phyloP scores from a whole-genome alignment of 2,888 invertebrate genomes.

The Andrena haemorrhoa region DNA sequence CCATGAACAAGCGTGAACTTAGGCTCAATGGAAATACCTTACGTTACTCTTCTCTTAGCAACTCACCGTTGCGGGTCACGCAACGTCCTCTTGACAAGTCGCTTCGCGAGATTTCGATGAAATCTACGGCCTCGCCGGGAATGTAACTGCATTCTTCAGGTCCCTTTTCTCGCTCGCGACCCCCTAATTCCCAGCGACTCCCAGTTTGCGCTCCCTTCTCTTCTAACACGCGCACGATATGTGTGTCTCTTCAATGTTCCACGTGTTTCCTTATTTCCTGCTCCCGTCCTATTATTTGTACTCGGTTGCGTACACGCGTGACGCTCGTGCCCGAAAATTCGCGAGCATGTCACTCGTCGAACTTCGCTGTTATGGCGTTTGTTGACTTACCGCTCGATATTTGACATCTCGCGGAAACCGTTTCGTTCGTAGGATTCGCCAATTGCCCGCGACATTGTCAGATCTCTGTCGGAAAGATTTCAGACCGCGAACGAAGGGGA shows the following conservation, averaged over 20 bases:
- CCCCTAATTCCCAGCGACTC: background rate
- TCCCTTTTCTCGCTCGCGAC: slow-evolving; percentile 32
- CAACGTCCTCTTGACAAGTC: background rate
- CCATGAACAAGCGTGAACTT: slow-evolving; percentile 8
- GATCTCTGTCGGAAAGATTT: background rate
- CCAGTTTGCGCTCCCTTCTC: background rate
- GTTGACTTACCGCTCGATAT: background rate
- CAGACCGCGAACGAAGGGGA: background rate
- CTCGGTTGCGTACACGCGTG: slow-evolving; percentile 4
- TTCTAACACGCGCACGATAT: slow-evolving; percentile 1
- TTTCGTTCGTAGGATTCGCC: slow-evolving; percentile 1
- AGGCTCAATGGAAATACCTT: background rate
- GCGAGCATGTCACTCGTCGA: background rate
- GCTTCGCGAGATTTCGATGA: background rate
- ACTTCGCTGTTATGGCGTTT: background rate
- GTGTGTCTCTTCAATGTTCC: background rate
- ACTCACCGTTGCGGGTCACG: background rate
- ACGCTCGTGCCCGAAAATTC: background rate
- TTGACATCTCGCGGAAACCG: background rate
- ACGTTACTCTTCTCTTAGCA: slow-evolving; percentile 1
- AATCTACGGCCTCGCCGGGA: background rate
- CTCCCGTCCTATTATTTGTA: slow-evolving; percentile 20
- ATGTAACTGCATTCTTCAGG: slow-evolving; percentile 30
- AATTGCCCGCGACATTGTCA: background rate
- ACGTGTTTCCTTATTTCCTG: background rate